A percentile compares a stretch with the other conserved stretches of the same genome.
Evolutionary conservation across 1,140 invertebrate species (phyloP).

Genomic region (Idris sp.): DNA sequence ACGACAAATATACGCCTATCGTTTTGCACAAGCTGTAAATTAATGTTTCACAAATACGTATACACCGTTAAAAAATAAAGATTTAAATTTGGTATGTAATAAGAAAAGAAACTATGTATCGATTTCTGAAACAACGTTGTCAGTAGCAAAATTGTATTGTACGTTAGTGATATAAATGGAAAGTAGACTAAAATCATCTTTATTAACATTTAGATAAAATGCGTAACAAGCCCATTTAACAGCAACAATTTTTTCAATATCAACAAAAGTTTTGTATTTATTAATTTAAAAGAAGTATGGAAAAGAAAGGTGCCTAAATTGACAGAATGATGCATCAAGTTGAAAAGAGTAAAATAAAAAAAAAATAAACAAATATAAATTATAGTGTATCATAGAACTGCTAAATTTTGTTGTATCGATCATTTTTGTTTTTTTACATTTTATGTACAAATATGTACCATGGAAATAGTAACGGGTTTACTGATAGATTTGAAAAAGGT

Average conservation of each 20-base stretch:
- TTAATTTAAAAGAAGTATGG: too few species aligned
- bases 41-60: conserved; percentile 21
- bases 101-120: conserved; percentile 1
- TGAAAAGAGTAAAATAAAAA: too few species aligned
- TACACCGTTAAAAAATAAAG: conserved; percentile 14
- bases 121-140: conserved; percentile 15
- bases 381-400: conserved; percentile 1
- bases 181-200: conserved; percentile 18
- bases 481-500: conserved; percentile 7
- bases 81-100: conserved; percentile 21
- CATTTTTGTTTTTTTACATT: conserved; percentile 3
- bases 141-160: conserved; percentile 8
- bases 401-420: conserved; percentile 4
- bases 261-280: too few species aligned
- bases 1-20: conserved; percentile 10
- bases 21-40: conserved; percentile 27
- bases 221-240: too few species aligned
- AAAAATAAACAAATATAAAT: too few species aligned
- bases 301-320: too few species aligned
- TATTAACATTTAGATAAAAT: too few species aligned
- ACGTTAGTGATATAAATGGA: conserved; percentile 12
- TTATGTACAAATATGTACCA: conserved; percentile 10
- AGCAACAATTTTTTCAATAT: too few species aligned
- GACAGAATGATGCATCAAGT: too few species aligned
- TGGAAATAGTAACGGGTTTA: conserved; percentile 10